Conservation (phyloP, 2,888 invertebrate species). For the Drosophila peninsularis region DNA sequence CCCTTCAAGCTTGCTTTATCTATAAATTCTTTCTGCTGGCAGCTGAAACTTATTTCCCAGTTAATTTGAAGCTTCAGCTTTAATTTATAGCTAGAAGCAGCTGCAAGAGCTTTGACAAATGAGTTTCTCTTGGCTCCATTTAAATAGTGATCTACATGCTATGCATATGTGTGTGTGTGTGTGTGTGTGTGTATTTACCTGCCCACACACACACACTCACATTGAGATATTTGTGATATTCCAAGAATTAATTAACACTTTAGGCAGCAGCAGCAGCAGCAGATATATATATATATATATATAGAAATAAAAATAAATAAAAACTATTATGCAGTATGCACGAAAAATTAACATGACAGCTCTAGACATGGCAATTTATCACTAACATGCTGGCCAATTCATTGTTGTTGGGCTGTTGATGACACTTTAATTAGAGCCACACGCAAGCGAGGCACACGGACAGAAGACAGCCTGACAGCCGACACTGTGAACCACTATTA, state of each 20-base stretch:
- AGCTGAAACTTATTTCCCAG: background rate
- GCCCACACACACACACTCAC: background rate
- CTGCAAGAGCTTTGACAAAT: background rate
- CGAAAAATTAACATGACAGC: slow-evolving; percentile 79
- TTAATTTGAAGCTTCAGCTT: background rate
- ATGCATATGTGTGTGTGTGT: no score
- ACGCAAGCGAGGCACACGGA: slow-evolving; percentile 56
- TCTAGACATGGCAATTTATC: slow-evolving; percentile 80
- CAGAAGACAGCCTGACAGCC: slow-evolving; percentile 39
- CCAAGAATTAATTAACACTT: slow-evolving; percentile 79
- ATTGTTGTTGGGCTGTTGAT: slow-evolving; percentile 65
- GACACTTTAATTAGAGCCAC: slow-evolving; percentile 80
- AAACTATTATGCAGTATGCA: slow-evolving; percentile 79
- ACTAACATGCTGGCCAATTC: slow-evolving; percentile 72
- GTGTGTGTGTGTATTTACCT: background rate
- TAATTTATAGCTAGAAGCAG: background rate
- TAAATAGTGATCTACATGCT: slow-evolving; percentile 5
- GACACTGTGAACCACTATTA: slow-evolving; percentile 22
- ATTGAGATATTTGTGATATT: slow-evolving; percentile 60
- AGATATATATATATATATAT: no score
- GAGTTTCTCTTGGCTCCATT: slow-evolving; percentile 2
- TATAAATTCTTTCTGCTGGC: background rate
- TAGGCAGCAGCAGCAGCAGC: slow-evolving; percentile 51
- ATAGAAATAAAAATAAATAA: background rate
- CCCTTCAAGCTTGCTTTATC: background rate